Evolutionary conservation across 2,113 vertebrate species (phyloP), one percentile per base, ranked within the genome.

Genomic region (Zosterops japonicus): DNA sequence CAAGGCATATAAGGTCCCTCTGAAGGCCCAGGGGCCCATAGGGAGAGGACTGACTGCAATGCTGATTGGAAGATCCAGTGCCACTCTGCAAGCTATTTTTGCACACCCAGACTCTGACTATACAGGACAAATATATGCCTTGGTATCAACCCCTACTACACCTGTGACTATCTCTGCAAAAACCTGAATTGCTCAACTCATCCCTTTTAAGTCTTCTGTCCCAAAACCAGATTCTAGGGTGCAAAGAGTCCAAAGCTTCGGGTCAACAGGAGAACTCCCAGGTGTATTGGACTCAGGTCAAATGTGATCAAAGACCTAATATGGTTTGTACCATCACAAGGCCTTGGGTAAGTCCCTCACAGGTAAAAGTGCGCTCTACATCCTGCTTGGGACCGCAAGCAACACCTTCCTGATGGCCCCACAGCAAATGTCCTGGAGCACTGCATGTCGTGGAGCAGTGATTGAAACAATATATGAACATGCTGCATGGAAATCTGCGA

Each of bases 181-280:
- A 65, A 8, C 22, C 11, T 3, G 4, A 65, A 46, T 24, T 46
- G 22, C 42, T 46, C 31, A 46, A 31, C 42, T 46, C 22, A n/a
- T 46, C 4, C 11, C 31, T n/a, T 67, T 67, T n/a, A 46, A 67
- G 22, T n/a, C 15, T n/a, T n/a, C 21, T 46, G 21, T 24, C 14
- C 7, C 42, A 8, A n/a, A 23, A 46, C 24, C 31, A 65, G 64
- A 67, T 5, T 12, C 64, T 67, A n/a, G 22, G 15, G 11, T n/a
- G 15, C 0, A 3, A 67, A 42, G 42, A 46, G 5, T 46, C 11
- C 3, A 2, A 67, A 15, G 31, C 42, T 65, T 65, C 1, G 2
- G 21, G 6, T 46, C 31, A 46, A 46, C 31, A 46, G 31, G 10
- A 65, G 61, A 64, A 9, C 31, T 39, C 31, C 22, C 29, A 24